Conservation (phyloP, 2,888 invertebrate species). For the Ornithoptera alexandrae region DNA sequence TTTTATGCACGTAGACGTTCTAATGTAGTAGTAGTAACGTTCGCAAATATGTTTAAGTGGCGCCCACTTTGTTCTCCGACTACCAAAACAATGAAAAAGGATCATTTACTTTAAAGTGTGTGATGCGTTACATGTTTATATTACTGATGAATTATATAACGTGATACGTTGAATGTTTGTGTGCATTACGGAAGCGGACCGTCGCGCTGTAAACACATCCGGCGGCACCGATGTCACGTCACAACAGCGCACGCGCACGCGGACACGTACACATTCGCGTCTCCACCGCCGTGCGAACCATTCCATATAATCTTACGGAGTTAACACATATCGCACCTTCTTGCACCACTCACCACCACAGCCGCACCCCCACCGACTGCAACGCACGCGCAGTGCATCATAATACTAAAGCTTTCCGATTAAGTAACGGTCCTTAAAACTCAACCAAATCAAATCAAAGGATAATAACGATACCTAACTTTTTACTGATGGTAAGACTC, state of each 20-base stretch:
- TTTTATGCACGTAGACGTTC: no score
- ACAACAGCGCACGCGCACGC: constrained; percentile 15
- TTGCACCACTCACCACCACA: neutral
- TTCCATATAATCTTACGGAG: constrained; percentile 45
- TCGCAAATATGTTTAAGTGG: no score
- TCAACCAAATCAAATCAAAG: constrained; percentile 3
- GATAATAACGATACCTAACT: no score
- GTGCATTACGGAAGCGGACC: no score
- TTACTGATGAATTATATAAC: no score
- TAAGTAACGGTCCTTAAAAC: constrained; percentile 52
- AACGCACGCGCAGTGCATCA: constrained; percentile 50
- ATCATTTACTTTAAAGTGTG: no score
- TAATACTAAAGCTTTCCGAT: constrained; percentile 49
- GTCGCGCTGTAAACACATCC: constrained; percentile 7
- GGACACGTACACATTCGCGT: constrained; percentile 32
- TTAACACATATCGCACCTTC: constrained; percentile 45
- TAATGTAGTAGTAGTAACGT: no score
- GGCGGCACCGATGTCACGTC: constrained; percentile 25
- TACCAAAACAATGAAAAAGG: no score
- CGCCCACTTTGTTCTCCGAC: no score
- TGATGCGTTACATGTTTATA: no score
- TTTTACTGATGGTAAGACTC: no score
- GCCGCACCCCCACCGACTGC: constrained; percentile 38
- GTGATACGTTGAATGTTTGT: no score
- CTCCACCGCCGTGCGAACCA: constrained; percentile 34